Conservation (phyloP, 2,888 invertebrate species). For the Erpobdella octoculata region DNA sequence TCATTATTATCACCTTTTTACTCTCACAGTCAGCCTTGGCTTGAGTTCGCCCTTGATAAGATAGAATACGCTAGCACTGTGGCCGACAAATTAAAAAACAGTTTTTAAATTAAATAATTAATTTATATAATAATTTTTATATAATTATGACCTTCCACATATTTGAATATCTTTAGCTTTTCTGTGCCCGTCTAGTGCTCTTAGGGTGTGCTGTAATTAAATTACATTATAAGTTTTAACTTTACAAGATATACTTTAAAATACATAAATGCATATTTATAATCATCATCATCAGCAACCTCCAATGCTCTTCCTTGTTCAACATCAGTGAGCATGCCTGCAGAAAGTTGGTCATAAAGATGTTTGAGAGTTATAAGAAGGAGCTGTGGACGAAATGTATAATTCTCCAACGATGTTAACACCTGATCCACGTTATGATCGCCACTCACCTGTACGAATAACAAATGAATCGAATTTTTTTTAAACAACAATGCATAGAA, state of each 20-base stretch:
- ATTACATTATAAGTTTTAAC: not conserved
- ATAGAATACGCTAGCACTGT: slow-evolving; percentile 84
- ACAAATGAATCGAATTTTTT: no score
- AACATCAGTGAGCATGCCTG: not conserved
- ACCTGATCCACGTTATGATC: slow-evolving; percentile 85
- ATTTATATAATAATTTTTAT: not conserved
- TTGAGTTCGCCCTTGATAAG: slow-evolving; percentile 81
- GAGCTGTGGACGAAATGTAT: slow-evolving; percentile 75
- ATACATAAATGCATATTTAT: not conserved
- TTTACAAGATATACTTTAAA: not conserved
- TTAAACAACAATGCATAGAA: no score
- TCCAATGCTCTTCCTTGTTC: slow-evolving; percentile 9
- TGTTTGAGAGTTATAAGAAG: slow-evolving; percentile 79
- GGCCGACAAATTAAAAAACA: slow-evolving; percentile 36
- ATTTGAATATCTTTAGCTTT: slow-evolving; percentile 84
- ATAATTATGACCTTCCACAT: slow-evolving; percentile 50
- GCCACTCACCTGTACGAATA: slow-evolving; percentile 66
- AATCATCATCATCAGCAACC: not conserved
- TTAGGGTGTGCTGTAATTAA: slow-evolving; percentile 62
- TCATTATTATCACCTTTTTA: slow-evolving; percentile 57
- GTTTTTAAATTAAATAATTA: not conserved
- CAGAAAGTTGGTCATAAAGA: slow-evolving; percentile 57
- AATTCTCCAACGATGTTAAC: slow-evolving; percentile 69
- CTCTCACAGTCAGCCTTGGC: slow-evolving; percentile 63
- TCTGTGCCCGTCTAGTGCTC: slow-evolving; percentile 80